phyloP scores from a whole-genome alignment of 1,140 invertebrate genomes.

The Procambarus virginalis region DNA sequence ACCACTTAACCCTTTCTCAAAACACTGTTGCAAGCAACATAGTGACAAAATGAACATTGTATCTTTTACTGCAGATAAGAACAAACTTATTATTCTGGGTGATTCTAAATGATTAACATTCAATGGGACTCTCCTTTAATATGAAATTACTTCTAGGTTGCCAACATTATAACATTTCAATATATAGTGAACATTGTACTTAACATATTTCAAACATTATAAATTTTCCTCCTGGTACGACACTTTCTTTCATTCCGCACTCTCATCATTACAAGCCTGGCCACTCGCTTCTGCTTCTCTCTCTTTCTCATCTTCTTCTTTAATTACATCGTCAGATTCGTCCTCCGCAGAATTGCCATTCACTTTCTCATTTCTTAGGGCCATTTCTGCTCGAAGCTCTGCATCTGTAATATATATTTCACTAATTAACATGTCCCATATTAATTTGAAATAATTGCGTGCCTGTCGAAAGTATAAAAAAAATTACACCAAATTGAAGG shows the following conservation, averaged over 20 bases:
- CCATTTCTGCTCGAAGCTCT: conserved; percentile 51
- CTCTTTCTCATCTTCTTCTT: conserved; percentile 53
- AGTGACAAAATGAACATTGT: neutral
- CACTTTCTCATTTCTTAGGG: conserved; percentile 41
- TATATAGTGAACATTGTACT: conserved; percentile 16
- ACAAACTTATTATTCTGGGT: neutral
- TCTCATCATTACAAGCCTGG: conserved; percentile 17
- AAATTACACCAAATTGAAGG: too few species aligned
- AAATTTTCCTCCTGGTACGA: neutral
- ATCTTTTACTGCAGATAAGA: neutral
- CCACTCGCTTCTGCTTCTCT: conserved; percentile 2
- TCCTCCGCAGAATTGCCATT: conserved; percentile 41
- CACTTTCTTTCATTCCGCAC: conserved; percentile 25
- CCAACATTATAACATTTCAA: neutral
- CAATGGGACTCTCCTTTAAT: neutral
- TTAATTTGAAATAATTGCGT: too few species aligned
- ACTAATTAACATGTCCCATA: neutral
- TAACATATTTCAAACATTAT: neutral
- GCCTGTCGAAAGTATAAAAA: too few species aligned
- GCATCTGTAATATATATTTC: conserved; percentile 35
- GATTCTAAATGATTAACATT: neutral
- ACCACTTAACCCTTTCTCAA: neutral
- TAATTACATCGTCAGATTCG: conserved; percentile 17
- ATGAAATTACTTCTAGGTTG: neutral
- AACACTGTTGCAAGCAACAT: neutral